Evolutionary conservation across 92 coral and sea anemone species (phyloP).

Genomic region (Umimayanthus chanpuru): DNA sequence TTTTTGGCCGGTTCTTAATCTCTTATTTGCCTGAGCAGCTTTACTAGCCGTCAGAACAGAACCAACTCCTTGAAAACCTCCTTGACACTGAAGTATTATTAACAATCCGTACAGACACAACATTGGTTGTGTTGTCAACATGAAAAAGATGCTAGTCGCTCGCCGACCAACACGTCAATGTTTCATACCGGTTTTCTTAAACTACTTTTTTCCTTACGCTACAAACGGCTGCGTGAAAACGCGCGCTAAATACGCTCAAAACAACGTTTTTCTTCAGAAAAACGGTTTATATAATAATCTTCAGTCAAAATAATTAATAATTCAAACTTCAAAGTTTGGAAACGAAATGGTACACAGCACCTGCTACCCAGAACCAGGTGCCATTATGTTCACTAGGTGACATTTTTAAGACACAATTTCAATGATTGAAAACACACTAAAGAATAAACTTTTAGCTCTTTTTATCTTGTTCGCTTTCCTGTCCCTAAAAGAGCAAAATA

Average conservation of each 20-base stretch:
- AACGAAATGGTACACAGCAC: neutral
- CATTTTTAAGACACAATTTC: neutral
- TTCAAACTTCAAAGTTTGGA: neutral
- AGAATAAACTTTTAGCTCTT: no score
- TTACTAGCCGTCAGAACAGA: neutral
- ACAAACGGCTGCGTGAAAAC: neutral
- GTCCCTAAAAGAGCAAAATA: no score
- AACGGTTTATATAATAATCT: neutral
- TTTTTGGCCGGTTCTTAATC: neutral
- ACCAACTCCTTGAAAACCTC: neutral
- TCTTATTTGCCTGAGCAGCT: neutral
- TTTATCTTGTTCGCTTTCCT: no score
- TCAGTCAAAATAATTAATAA: constrained; percentile 25
- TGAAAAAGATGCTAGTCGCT: neutral
- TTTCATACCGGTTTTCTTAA: neutral
- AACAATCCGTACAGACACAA: constrained; percentile 27
- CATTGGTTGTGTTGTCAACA: neutral
- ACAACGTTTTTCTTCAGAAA: neutral
- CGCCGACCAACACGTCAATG: neutral
- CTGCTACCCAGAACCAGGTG: constrained; percentile 12
- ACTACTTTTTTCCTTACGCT: neutral
- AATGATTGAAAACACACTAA: no score
- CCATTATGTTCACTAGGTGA: no score
- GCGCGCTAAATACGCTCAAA: neutral
- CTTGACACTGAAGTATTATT: constrained; percentile 5